phyloP scores from a whole-genome alignment of 2,113 vertebrate species.

The Rhombomys opimus region DNA sequence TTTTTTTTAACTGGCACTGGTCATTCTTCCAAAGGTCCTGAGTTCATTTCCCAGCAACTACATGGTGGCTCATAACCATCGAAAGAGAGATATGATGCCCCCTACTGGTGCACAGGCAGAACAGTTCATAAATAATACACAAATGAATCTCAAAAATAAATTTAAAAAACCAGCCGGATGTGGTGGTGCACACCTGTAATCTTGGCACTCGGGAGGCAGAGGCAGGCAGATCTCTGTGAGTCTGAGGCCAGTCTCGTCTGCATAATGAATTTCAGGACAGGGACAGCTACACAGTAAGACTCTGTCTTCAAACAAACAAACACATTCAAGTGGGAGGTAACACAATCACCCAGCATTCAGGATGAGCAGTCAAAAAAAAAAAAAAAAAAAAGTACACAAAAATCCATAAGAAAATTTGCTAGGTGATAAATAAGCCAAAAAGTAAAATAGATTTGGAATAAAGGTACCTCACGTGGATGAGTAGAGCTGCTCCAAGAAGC shows the following conservation, averaged over 20 bases:
- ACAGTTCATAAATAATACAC: too few species aligned
- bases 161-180: too few species aligned
- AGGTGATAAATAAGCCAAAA: not conserved
- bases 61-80: too few species aligned
- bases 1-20: too few species aligned
- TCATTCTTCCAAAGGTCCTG: too few species aligned
- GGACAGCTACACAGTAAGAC: not conserved
- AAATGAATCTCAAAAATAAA: too few species aligned
- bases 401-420: not conserved
- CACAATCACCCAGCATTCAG: not conserved
- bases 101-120: too few species aligned
- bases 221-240: not conserved
- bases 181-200: too few species aligned
- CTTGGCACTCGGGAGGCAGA: not conserved
- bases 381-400: not conserved
- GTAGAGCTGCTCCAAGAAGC: not conserved
- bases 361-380: not conserved
- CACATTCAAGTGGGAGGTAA: not conserved
- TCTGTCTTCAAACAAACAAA: not conserved
- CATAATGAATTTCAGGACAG: not conserved
- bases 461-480: too few species aligned
- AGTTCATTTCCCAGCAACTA: too few species aligned
- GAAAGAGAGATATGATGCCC: too few species aligned
- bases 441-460: not conserved
- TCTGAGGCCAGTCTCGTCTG: not conserved